Evolutionary conservation across 1,140 invertebrate species (phyloP).

Genomic region (Lucilia cuprina): DNA sequence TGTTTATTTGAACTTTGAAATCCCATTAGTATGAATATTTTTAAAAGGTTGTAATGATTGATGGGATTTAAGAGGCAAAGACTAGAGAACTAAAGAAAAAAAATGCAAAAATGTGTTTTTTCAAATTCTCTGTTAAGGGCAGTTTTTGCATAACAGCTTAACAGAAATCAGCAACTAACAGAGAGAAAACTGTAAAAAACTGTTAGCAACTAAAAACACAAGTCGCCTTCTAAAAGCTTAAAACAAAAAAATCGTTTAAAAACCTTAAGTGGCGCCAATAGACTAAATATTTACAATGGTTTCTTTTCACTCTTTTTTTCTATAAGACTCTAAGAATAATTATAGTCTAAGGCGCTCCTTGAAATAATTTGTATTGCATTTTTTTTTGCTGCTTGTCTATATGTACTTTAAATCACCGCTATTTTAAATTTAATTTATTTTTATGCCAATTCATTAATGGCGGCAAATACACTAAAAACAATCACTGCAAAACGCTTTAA

Average conservation of each 20-base stretch:
- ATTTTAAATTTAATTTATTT: neutral
- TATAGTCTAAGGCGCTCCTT: neutral
- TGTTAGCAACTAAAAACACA: neutral
- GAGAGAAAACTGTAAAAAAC: neutral
- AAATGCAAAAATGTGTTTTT: too few species aligned
- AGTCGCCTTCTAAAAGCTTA: neutral
- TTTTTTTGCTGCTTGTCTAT: neutral
- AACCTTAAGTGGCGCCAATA: neutral
- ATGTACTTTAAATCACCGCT: neutral
- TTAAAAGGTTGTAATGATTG: too few species aligned
- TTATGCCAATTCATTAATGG: neutral
- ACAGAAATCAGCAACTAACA: too few species aligned
- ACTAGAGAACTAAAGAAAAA: too few species aligned
- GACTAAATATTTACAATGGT: neutral
- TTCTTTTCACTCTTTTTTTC: neutral
- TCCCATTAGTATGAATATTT: too few species aligned
- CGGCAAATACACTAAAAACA: neutral
- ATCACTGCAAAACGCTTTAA: too few species aligned
- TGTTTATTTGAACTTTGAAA: too few species aligned
- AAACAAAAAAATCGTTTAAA: neutral
- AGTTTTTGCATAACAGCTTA: too few species aligned
- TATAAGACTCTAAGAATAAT: neutral
- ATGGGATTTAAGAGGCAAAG: too few species aligned
- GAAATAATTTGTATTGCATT: neutral
- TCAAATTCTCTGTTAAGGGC: too few species aligned